Base-by-base conservation (phyloP, 2,797 vertebrate genomes). In the Danio jaintianensis region DNA sequence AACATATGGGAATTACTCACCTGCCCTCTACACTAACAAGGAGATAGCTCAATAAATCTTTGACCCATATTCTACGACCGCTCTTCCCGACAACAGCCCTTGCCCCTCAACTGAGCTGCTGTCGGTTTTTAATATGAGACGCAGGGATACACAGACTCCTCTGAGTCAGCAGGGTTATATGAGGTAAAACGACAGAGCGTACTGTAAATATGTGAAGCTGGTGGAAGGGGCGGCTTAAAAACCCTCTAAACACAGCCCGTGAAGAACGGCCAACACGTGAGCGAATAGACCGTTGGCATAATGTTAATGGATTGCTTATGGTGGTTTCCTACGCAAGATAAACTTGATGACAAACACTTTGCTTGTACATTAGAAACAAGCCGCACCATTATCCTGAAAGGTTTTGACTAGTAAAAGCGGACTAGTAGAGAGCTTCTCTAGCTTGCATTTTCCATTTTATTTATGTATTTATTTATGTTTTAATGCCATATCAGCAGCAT, bases 21-120 rank as follows among this genome's bases (percentile, higher is more conserved):
- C 76, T 61, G 66, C 55, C 59, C 62, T 62, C 20, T 18, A n/a
- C 75, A 73, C 78, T 77, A 47, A 55, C 67, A 56, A 76, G 16
- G 38, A 75, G n/a, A 62, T 47, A 67, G 50, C 75, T 76, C 55
- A n/a, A 79, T 84, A 79, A 79, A 82, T 82, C 43, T 79, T 61
- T 84, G 75, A 71, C 79, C 75, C 76, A 71, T 66, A 84, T 81
- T 73, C 50, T 45, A 67, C 22, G 16, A 79, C 55, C 63, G 61
- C 42, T 50, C 70, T 80, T 67, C 42, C 63, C 43, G 36, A 67
- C 69, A 80, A 58, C 59, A 73, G 52, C 48, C 68, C 18, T 38
- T 55, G 67, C 67, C 68, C 66, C 66, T 81, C 66, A 3, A 9
- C 43, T 36, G 56, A 68, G 38, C 15, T n/a, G 55, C 55, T 79